Conservation (phyloP, 2,797 vertebrate species). For the Eulemur albifrons region DNA sequence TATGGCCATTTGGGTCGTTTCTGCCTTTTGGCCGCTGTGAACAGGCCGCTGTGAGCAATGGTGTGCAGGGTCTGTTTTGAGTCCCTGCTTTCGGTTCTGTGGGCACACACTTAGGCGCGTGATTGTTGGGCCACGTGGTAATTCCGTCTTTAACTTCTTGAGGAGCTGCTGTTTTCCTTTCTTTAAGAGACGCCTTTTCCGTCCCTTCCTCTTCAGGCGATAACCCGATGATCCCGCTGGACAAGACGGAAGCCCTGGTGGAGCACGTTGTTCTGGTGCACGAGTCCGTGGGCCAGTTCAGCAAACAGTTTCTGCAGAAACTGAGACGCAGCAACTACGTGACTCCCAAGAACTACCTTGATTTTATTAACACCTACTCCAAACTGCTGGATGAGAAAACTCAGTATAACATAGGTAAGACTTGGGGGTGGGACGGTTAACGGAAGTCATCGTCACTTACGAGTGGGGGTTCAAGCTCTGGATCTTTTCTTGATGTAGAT, state of each 20-base stretch:
- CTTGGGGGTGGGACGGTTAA: fast-evolving
- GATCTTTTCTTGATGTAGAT: too few relatives aligned
- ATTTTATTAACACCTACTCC: constrained; percentile 93
- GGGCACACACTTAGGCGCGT: background rate
- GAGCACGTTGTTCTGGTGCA: constrained; percentile 94
- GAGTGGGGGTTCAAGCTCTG: fast-evolving
- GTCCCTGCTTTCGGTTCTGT: background rate
- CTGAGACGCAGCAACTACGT: constrained; percentile 94
- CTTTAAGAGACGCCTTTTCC: background rate
- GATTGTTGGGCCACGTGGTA: background rate
- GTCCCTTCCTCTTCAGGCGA: constrained; percentile 82
- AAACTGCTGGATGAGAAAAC: constrained; percentile 93
- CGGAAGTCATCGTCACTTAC: fast-evolving
- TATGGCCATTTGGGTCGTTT: fast-evolving
- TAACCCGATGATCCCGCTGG: constrained; percentile 87
- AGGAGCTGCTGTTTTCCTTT: background rate
- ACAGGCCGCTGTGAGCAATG: fast-evolving
- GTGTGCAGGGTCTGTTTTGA: fast-evolving
- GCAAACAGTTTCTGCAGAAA: constrained; percentile 92
- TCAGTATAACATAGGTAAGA: constrained; percentile 90
- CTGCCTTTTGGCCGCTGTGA: background rate
- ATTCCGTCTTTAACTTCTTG: fast-evolving
- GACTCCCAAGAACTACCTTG: constrained; percentile 97
- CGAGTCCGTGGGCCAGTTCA: constrained; percentile 90
- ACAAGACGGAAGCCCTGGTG: constrained; percentile 84